A percentile compares a stretch with the other conserved stretches of the same genome.
Conservation (phyloP, 2,113 vertebrate species). For the Microtus richardsoni region DNA sequence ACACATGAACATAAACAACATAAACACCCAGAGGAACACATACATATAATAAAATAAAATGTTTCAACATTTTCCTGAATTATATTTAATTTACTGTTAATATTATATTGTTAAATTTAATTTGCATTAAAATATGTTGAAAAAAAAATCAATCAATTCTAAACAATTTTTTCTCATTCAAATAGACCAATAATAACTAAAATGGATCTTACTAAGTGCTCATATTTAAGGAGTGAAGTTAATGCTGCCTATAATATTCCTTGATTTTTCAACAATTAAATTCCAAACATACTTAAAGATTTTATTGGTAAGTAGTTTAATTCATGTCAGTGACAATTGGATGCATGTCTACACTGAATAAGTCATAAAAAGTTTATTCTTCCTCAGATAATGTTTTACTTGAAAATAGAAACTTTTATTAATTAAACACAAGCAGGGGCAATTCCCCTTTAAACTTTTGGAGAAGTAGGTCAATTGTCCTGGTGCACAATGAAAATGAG, state of each 20-base stretch:
- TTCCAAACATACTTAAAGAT: background rate
- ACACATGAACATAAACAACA: background rate
- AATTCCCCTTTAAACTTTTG: background rate
- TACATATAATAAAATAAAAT: background rate
- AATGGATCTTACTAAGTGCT: background rate
- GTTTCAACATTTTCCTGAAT: background rate
- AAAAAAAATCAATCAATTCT: constrained; percentile 1
- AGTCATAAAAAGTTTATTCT: background rate
- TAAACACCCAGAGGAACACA: background rate
- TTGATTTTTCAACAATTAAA: background rate
- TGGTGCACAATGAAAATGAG: constrained; percentile 22
- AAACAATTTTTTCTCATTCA: background rate
- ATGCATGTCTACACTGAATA: background rate
- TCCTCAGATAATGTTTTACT: background rate
- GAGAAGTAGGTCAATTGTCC: background rate
- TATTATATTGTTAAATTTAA: background rate
- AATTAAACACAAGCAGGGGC: background rate
- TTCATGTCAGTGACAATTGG: background rate
- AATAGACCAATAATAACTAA: background rate
- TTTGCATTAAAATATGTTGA: background rate
- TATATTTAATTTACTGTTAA: background rate
- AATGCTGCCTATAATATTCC: background rate
- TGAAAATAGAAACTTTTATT: constrained; percentile 9
- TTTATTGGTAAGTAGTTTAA: background rate
- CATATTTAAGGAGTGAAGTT: background rate